Evolutionary conservation across 2,888 invertebrate genomes (phyloP), one percentile per base, ranked within the genome.

Genomic region (Acanthopleura granulata): DNA sequence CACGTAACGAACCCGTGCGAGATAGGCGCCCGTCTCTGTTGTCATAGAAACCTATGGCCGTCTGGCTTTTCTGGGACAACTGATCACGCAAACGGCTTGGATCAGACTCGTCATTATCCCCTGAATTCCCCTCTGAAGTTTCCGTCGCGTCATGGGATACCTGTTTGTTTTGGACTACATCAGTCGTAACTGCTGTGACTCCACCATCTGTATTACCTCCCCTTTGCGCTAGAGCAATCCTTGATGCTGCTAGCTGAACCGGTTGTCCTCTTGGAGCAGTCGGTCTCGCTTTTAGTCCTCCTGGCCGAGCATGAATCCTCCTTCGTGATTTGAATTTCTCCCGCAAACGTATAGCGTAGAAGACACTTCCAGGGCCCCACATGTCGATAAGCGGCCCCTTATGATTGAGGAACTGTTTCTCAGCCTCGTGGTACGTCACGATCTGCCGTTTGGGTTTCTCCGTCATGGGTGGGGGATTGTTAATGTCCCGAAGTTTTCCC

Each of bases 331-430:
- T 66, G 22, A 66, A 66, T 25, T 66, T 66, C 14, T 66, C 85
- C 22, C 86, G 73, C 16, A 83, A 76, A 16, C 87, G 77, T 72
- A 89, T 89, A 77, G 86, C 80, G 74, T 87, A 86, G 77, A 88
- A 89, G 50, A 88, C 89, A 75, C 88, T 89, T 0, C 89, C 89
- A 0, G 89, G 89, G 14, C 89, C 89, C 74, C 86, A 80, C 30
- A 85, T 82, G 75, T 89, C 89, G 18, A 89, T 82, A 29, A 89
- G 77, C 0, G 88, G 86, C 1, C 89, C 89, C 77, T 84, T 85
- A 78, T 84, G 85, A 73, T 84, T 85, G 51, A 84, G 83, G 74
- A 86, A 86, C 74, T 85, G 79, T 73, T 81, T 83, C 74, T 86
- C 85, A 0, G 86, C 86, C n/a, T 79, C 80, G 16, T 66, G 18